phyloP scores from a whole-genome alignment of 2,113 vertebrate species.

The Gambusia affinis region DNA sequence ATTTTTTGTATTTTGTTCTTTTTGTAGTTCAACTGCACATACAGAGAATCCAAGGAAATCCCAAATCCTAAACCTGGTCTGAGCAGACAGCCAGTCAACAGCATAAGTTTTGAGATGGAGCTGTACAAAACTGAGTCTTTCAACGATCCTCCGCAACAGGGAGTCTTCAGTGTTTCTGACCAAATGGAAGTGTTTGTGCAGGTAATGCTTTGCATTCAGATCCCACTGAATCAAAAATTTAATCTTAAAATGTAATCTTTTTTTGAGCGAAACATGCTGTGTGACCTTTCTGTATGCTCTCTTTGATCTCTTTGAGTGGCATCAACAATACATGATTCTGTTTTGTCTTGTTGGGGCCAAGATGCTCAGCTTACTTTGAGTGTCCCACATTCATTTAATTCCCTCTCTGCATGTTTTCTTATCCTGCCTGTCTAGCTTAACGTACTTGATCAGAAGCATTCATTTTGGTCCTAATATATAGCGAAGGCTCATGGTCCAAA shows the following conservation, averaged over 20 bases:
- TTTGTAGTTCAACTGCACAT: constrained; percentile 92
- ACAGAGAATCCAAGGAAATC: constrained; percentile 55
- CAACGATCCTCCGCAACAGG: constrained; percentile 76
- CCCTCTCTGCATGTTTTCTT: background rate
- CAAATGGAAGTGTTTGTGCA: constrained; percentile 88
- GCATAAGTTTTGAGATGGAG: constrained; percentile 89
- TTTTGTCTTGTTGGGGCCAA: constrained; percentile 39
- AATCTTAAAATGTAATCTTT: background rate
- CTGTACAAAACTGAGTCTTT: constrained; percentile 83
- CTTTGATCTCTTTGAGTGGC: constrained; percentile 39
- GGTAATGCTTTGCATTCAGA: constrained; percentile 74
- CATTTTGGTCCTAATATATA: constrained; percentile 35
- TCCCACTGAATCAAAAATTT: background rate
- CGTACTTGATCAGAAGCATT: constrained; percentile 30
- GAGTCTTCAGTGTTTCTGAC: constrained; percentile 83
- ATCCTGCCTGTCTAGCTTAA: constrained; percentile 19
- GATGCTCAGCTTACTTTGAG: constrained; percentile 22
- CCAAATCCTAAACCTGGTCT: background rate
- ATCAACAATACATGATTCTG: constrained; percentile 26
- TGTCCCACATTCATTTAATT: background rate
- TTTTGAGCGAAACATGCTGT: constrained; percentile 14
- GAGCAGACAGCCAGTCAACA: constrained; percentile 49
- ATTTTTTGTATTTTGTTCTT: constrained; percentile 31
- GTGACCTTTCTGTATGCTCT: constrained; percentile 40
- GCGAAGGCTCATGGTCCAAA: constrained; percentile 15